These are phyloP conservation scores for Stenopsyche tienmushanensis DNA, from an alignment of 1,140 invertebrate genomes.

Conservation along the genomic window DNA sequence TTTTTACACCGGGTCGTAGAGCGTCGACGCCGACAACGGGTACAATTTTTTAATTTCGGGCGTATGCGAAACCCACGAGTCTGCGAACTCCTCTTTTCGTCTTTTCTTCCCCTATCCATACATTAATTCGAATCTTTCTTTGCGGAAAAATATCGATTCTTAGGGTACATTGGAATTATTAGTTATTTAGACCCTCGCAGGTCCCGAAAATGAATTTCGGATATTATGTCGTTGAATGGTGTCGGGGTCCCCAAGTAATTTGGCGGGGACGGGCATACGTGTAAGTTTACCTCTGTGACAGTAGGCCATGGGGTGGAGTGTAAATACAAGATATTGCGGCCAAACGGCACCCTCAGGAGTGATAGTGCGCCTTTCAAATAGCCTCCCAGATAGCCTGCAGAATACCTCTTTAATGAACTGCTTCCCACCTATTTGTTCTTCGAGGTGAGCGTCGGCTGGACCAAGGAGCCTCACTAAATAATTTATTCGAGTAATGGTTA, in stretches of 20 bases:
- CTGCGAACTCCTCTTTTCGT: no score
- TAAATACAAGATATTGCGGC: constrained; percentile 46
- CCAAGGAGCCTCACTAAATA: not conserved
- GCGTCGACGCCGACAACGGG: not conserved
- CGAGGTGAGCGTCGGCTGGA: constrained; percentile 46
- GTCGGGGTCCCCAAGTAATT: not conserved
- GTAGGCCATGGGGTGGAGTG: no score
- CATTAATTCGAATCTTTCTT: no score
- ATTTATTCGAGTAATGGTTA: constrained; percentile 21
- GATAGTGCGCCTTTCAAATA: constrained; percentile 65
- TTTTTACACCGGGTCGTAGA: not conserved
- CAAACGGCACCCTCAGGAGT: constrained; percentile 56
- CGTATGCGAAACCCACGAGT: no score
- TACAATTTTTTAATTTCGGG: not conserved
- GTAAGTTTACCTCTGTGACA: constrained; percentile 33
- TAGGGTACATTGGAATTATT: no score
- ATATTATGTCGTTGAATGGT: no score
- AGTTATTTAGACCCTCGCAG: no score
- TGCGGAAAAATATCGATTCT: no score
- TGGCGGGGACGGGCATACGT: not conserved
- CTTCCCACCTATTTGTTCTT: constrained; percentile 55
- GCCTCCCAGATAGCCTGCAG: constrained; percentile 65
- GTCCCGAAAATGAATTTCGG: no score
- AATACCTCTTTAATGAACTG: constrained; percentile 74
- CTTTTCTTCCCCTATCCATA: not conserved